These are phyloP conservation scores for Lycocerus yunnanus DNA, from an alignment of 2,888 invertebrate genomes.

Conservation along the genomic window DNA sequence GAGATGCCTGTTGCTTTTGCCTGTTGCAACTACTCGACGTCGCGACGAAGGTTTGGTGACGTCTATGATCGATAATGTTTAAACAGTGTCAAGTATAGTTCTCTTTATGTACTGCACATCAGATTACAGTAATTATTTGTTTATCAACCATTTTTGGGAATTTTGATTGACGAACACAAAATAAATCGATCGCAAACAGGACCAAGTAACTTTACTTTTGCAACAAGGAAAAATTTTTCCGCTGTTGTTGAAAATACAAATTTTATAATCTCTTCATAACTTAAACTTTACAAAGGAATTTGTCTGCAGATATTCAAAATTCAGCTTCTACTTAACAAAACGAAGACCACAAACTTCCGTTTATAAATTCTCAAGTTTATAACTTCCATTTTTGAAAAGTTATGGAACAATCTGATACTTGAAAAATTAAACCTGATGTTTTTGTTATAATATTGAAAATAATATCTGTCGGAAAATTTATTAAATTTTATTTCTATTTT, in stretches of 20 bases:
- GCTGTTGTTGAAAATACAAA: too few relatives aligned
- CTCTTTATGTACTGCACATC: constrained; percentile 4
- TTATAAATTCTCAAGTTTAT: not conserved
- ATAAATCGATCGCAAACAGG: not conserved
- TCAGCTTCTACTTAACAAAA: not conserved
- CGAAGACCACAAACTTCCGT: not conserved
- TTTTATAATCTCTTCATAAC: too few relatives aligned
- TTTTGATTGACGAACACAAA: not conserved
- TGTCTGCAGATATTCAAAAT: not conserved
- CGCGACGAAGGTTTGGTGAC: constrained; percentile 25
- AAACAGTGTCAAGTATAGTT: constrained; percentile 25
- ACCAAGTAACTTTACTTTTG: too few relatives aligned
- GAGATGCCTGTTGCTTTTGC: constrained; percentile 34
- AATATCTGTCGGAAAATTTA: not conserved
- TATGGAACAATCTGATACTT: not conserved
- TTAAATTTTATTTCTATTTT: not conserved
- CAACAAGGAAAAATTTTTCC: too few relatives aligned
- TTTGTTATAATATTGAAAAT: not conserved
- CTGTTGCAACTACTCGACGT: constrained; percentile 29
- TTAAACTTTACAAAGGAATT: not conserved
- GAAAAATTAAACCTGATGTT: too few relatives aligned
- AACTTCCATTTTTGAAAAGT: not conserved
- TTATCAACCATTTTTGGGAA: not conserved
- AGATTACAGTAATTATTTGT: not conserved
- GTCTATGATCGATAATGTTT: constrained; percentile 26